Percentiles rank a stretch among this genome's conserved stretches.
phyloP scores from a whole-genome alignment of 2,113 vertebrate species.

The Melospiza georgiana region DNA sequence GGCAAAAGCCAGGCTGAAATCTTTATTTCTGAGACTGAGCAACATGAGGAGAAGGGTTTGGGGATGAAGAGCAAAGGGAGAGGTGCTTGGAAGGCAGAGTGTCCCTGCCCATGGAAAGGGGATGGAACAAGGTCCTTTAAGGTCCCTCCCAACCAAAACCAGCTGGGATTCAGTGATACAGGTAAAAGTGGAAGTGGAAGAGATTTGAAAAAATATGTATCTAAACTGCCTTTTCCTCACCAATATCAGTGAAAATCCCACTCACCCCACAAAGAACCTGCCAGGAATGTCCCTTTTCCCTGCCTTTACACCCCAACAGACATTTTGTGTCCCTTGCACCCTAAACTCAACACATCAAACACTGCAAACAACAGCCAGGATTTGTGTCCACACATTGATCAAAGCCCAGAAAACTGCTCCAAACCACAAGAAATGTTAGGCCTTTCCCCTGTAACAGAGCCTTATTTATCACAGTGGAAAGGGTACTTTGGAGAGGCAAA shows the following conservation, averaged over 20 bases:
- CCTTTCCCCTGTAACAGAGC: conserved; percentile 7
- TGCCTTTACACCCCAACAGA: background rate
- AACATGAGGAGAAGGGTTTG: background rate
- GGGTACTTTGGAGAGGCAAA: conserved; percentile 33
- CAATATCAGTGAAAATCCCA: background rate
- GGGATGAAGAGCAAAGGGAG: background rate
- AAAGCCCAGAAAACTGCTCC: background rate
- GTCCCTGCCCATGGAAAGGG: background rate
- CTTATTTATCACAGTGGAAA: conserved; percentile 2
- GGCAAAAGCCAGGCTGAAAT: background rate
- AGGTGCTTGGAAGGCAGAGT: background rate
- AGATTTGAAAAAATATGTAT: background rate
- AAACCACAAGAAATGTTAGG: background rate
- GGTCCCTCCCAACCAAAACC: background rate
- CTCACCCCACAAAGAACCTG: background rate
- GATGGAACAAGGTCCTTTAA: background rate
- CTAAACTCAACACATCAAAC: background rate
- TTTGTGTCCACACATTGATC: background rate
- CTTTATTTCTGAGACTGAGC: background rate
- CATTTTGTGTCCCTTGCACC: background rate
- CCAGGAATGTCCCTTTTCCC: background rate
- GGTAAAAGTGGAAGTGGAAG: background rate
- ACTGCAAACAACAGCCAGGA: background rate
- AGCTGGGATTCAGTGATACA: background rate
- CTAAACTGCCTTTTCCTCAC: background rate